Base-by-base conservation (phyloP, 2,888 invertebrate genomes). In the Pachycephus smyrnensis region DNA sequence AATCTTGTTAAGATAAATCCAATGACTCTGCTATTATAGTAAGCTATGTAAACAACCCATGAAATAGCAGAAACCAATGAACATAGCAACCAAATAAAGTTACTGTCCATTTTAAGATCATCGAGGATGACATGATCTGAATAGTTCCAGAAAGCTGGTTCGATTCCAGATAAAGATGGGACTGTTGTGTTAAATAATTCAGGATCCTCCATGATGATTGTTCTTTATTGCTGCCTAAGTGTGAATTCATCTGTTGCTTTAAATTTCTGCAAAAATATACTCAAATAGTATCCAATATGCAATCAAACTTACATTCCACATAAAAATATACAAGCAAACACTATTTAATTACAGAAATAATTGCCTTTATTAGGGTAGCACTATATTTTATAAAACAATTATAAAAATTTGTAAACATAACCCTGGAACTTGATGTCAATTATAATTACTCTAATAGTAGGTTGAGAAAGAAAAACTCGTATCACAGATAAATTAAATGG, bases 41-140 rank as follows among this genome's bases (percentile, higher is more conserved):
- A 98, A 0, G 97, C 96, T 88, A 98, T 96, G 92, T 98, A 99
- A 84, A 98, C 96, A 76, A 98, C 95, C 98, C 98, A 99, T 69
- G 95, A 93, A 89, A 97, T 96, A 33, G 97, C 96, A 81, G 96
- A 95, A 85, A 96, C 93, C 75, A 98, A 93, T 79, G 97, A 97
- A 86, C 95, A 95, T 35, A 98, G 93, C 84, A 97, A 93, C 93
- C 95, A 95, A 75, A 94, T 93, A 88, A 95, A 94, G 90, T 96
- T 96, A 86, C 95, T 95, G 92, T 97, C 96, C 94, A 95, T 94
- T 91, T 94, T 94, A 84, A 96, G 93, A 88, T 96, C 95, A 84
- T 96, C 94, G 84, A 94, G 91, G 79, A 88, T 90, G 85, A 94
- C 93, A 90, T 93, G 92, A 79, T 94, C 93, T 55, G 94, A 93